A percentile compares a stretch with the other conserved stretches of the same genome.
Conservation (phyloP, 2,888 invertebrate genomes). For the Drosophila mimica region DNA sequence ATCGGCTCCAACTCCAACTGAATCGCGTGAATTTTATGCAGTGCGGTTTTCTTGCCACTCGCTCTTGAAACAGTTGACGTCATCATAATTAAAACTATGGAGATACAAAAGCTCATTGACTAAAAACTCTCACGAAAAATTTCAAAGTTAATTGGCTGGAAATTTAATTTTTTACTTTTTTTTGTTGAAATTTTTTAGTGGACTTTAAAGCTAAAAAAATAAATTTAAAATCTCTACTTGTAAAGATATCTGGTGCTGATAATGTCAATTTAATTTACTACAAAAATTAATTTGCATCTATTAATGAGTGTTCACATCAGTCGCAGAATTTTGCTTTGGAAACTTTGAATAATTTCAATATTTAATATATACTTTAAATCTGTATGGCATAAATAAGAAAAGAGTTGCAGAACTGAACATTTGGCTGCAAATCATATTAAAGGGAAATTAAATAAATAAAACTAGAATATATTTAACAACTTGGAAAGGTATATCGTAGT, state of each 20-base stretch:
- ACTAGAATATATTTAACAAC: no score
- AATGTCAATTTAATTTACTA: neutral
- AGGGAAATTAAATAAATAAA: no score
- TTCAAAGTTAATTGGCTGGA: conserved; percentile 15
- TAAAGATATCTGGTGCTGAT: neutral
- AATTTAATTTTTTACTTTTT: neutral
- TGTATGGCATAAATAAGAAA: no score
- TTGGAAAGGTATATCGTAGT: no score
- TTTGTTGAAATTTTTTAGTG: neutral
- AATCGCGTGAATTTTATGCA: conserved; percentile 30
- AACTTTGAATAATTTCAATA: no score
- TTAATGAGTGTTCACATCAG: neutral
- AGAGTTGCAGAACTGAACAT: no score
- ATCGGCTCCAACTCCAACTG: conserved; percentile 59
- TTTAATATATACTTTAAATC: no score
- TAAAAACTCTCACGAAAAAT: conserved; percentile 63
- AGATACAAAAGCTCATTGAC: conserved; percentile 44
- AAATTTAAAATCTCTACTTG: neutral
- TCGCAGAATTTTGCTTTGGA: neutral
- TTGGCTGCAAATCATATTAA: no score
- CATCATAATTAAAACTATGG: conserved; percentile 64
- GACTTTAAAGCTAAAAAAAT: neutral
- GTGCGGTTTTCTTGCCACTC: conserved; percentile 17
- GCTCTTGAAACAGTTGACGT: conserved; percentile 61
- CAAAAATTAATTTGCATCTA: neutral